Evolutionary conservation across 1,140 invertebrate genomes (phyloP).

Genomic region (Gryon sp.): DNA sequence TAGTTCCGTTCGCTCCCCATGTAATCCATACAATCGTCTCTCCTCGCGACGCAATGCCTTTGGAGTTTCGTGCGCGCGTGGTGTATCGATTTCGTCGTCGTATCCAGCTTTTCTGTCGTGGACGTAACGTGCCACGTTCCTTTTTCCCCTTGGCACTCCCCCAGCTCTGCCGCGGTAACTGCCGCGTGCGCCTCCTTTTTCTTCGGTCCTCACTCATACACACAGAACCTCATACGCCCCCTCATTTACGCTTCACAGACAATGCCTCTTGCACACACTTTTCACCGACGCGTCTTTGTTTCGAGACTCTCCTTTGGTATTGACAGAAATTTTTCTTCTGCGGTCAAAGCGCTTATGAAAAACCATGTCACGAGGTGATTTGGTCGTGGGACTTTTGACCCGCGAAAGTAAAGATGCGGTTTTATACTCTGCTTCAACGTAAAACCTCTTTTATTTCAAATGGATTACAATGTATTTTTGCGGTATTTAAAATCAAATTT

Average conservation of each 20-base stretch:
- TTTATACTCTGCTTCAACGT: too few species aligned
- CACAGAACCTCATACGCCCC: conserved; percentile 22
- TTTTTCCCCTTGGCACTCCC: conserved; percentile 31
- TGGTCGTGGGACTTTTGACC: conserved; percentile 1
- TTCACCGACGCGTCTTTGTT: conserved; percentile 38
- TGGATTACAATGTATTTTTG: too few species aligned
- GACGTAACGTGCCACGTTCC: conserved; percentile 48
- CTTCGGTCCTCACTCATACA: conserved; percentile 10
- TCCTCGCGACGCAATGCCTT: conserved; percentile 55
- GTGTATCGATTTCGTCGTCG: conserved; percentile 69
- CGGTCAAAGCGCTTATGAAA: conserved; percentile 13
- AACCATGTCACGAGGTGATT: conserved; percentile 54
- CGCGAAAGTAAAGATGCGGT: too few species aligned
- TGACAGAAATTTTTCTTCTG: conserved; percentile 31
- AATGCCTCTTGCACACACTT: conserved; percentile 40
- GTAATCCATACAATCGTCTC: conserved; percentile 37
- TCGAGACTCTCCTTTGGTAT: conserved; percentile 26
- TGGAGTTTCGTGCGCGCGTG: conserved; percentile 62
- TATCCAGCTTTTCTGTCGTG: conserved; percentile 53
- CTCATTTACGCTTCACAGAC: conserved; percentile 45
- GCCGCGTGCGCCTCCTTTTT: conserved; percentile 50
- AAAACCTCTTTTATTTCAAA: too few species aligned
- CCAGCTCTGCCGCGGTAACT: background rate
- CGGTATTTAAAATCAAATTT: too few species aligned
- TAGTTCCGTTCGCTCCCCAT: conserved; percentile 19